phyloP scores from a whole-genome alignment of 2,113 vertebrate species.

The Desmodus rotundus region DNA sequence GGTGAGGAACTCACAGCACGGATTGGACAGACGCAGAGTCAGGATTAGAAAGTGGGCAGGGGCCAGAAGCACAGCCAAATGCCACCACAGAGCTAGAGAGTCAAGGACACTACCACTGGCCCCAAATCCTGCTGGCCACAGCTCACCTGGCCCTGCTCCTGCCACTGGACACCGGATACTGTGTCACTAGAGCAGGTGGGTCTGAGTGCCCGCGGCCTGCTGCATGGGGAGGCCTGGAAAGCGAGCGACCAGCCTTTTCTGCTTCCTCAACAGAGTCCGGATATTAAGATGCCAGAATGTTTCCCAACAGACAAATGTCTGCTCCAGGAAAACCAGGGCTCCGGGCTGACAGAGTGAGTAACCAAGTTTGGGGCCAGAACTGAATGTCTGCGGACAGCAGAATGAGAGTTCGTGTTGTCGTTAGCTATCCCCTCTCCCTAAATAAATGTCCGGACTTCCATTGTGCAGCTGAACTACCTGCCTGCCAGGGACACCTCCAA shows the following conservation, averaged over 20 bases:
- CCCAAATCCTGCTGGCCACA: neutral
- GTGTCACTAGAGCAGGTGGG: neutral
- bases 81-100: neutral
- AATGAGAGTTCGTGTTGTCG: neutral
- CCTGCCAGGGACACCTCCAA: neutral
- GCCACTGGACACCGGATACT: neutral
- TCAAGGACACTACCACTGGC: neutral
- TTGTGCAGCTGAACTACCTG: neutral
- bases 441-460: neutral
- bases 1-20: neutral
- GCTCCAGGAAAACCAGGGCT: neutral
- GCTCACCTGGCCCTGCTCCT: neutral
- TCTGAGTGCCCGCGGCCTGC: neutral
- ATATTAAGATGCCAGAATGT: neutral
- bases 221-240: neutral
- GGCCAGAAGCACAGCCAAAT: neutral
- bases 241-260: neutral
- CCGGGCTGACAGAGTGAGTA: neutral
- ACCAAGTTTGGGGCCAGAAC: neutral
- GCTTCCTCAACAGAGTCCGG: neutral
- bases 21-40: neutral
- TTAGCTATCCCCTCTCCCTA: neutral
- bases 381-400: neutral
- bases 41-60: neutral
- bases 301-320: neutral